Evolutionary conservation across 2,888 invertebrate species (phyloP).

Genomic region (Malthinus flaveolus): DNA sequence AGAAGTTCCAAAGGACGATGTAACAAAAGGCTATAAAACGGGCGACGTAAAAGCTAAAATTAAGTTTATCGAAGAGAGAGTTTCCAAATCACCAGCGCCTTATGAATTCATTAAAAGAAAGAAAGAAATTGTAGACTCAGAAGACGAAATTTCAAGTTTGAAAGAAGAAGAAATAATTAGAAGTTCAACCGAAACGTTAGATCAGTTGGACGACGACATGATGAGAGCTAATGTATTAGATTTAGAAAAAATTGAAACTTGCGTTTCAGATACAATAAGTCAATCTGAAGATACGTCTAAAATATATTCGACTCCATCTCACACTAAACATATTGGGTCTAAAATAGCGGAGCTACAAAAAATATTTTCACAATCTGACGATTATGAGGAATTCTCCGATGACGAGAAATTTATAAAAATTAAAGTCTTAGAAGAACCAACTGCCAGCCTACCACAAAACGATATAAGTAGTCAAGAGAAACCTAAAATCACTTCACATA

Average conservation of each 20-base stretch:
- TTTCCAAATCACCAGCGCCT: slow-evolving; percentile 47
- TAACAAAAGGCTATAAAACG: slow-evolving; percentile 51
- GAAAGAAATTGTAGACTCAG: slow-evolving; percentile 49
- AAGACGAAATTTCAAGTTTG: slow-evolving; percentile 54
- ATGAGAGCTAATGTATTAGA: slow-evolving; percentile 34
- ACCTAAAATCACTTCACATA: slow-evolving; percentile 39
- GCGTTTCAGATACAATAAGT: slow-evolving; percentile 24
- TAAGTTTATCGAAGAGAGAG: slow-evolving; percentile 59
- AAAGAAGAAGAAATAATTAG: slow-evolving; percentile 50
- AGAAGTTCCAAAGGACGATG: slow-evolving; percentile 34
- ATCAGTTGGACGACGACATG: slow-evolving; percentile 51
- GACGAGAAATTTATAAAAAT: slow-evolving; percentile 27
- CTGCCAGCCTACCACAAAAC: not conserved
- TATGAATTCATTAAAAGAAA: slow-evolving; percentile 45
- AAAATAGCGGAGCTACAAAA: slow-evolving; percentile 58
- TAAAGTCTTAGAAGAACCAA: not conserved
- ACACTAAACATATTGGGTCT: slow-evolving; percentile 52
- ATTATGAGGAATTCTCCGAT: slow-evolving; percentile 42
- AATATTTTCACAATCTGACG: slow-evolving; percentile 51
- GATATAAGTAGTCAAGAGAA: slow-evolving; percentile 2
- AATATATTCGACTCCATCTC: slow-evolving; percentile 37
- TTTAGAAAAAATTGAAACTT: slow-evolving; percentile 38
- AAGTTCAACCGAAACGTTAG: slow-evolving; percentile 52
- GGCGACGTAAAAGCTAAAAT: slow-evolving; percentile 63
- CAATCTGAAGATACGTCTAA: slow-evolving; percentile 30